Base-by-base conservation (phyloP, 1,140 invertebrate genomes). In the Aphidius gifuensis region DNA sequence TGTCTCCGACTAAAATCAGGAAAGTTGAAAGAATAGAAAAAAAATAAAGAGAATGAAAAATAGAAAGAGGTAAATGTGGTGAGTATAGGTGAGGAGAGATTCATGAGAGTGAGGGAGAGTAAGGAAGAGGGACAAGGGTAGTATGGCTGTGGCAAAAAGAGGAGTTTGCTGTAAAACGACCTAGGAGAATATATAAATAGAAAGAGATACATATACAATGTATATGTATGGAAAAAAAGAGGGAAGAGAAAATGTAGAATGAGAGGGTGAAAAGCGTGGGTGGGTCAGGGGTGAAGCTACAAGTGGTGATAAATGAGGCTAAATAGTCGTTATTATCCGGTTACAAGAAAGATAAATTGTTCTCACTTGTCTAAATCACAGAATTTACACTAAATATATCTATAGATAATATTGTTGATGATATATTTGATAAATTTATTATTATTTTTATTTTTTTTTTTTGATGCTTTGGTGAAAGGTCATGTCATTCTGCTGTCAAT, bases 251-350 rank as follows among this genome's bases (percentile, higher is more conserved):
- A 32, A 3, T 32, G 4, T 32, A 32, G 49, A 53, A 11, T n/a
- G 11, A 40, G 44, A 49, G 43, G 58, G 46, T 46, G 44, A 46
- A n/a, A 46, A 51, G 53, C 21, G 64, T 51, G 62, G 62, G 65
- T 61, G 73, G 4, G 68, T 71, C 71, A 72, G 71, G 74, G 71
- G 68, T 74, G 71, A 69, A 74, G 77, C 77, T 74, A 80, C 78
- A 80, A 79, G 79, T 80, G 79, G 77, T 80, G 77, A 79, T 78
- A 79, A 78, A 80, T 73, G 78, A 77, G 75, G 74, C 72, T 69
- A 72, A 77, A 75, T 72, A 71, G 72, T 72, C 74, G 73, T 75
- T 72, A 77, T 74, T 77, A 73, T 71, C 72, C 74, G 56, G 73
- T 74, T 74, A 65, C 63, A 65, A 53, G 43, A 51, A 62, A 66